phyloP scores from a whole-genome alignment of 2,113 vertebrate genomes.

The Neogobius melanostomus region DNA sequence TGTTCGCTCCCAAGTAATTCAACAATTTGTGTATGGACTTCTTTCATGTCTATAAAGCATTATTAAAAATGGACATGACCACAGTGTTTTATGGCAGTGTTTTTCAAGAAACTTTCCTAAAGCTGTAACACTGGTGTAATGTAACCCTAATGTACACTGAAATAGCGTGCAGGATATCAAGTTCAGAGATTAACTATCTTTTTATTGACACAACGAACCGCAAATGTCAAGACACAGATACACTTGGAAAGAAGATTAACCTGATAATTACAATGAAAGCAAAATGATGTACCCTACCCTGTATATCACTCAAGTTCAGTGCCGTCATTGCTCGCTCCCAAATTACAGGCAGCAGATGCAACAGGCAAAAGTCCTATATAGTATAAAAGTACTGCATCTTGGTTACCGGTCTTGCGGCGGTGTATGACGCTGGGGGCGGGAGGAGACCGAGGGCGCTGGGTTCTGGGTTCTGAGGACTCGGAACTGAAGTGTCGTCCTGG shows the following conservation, averaged over 20 bases:
- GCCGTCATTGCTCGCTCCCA: no score
- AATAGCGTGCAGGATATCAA: background rate
- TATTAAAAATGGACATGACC: background rate
- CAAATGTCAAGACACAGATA: no score
- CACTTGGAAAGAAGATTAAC: background rate
- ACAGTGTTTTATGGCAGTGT: background rate
- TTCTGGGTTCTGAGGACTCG: constrained; percentile 23
- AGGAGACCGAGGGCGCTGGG: constrained; percentile 21
- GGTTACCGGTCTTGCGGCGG: constrained; percentile 87
- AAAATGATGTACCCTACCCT: no score
- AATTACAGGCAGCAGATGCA: background rate
- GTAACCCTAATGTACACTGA: background rate
- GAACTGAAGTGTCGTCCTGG: constrained; percentile 15
- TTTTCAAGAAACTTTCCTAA: background rate
- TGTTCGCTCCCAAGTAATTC: no score
- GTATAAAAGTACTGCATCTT: background rate
- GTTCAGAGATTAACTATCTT: background rate
- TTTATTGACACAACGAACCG: background rate
- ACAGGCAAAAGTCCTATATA: background rate
- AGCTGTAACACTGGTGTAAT: background rate
- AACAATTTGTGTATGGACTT: no score
- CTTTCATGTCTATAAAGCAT: no score
- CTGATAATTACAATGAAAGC: no score
- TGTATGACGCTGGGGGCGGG: constrained; percentile 82
- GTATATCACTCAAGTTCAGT: no score